Evolutionary conservation across 2,113 vertebrate species (phyloP), one percentile per base, ranked within the genome.

Genomic region (Gnathonemus echidnorhynchus): DNA sequence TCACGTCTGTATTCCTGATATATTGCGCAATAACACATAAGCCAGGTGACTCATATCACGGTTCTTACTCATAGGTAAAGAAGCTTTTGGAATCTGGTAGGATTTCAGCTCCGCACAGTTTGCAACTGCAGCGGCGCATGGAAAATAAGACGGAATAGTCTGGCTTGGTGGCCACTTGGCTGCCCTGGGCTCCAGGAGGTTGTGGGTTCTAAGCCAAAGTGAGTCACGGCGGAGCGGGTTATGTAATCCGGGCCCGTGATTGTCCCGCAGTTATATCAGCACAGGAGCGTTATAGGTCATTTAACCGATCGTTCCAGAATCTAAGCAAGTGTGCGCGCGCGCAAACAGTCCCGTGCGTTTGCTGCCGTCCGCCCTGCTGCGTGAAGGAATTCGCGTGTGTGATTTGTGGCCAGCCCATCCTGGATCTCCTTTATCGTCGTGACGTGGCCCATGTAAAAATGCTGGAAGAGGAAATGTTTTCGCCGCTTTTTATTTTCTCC

Each of bases 381-480:
- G 49, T 27, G 86, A 19, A 53, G 86, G 86, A 87, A 87, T 87
- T 21, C 17, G 15, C 50, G 50, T 19, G 27, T 2, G 21, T 52
- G 74, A 56, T 89, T 84, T 56, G 46, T 24, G 31, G 74, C 10
- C 53, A 11, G 49, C 50, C 31, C 49, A 11, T 84, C 21, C 50
- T 11, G 31, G 31, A 31, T 74, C 84, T 35, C 35, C 46, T 87
- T 50, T 49, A 83, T 83, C 48, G 31, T 50, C 24, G 56, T 17
- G 35, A 50, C 21, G 89, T 27, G 53, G 89, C 52, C n/a, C 24
- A 19, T 42, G 24, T 87, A 56, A 88, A 88, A 88, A 84, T 77
- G 27, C 21, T 85, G 39, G 49, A 84, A 48, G 46, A 88, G 90
- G 86, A 88, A 90, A 62, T 92, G 89, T 93, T 93, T 89, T 89